Evolutionary conservation across 1,140 invertebrate species (phyloP).

Genomic region (Drosophila willistoni): DNA sequence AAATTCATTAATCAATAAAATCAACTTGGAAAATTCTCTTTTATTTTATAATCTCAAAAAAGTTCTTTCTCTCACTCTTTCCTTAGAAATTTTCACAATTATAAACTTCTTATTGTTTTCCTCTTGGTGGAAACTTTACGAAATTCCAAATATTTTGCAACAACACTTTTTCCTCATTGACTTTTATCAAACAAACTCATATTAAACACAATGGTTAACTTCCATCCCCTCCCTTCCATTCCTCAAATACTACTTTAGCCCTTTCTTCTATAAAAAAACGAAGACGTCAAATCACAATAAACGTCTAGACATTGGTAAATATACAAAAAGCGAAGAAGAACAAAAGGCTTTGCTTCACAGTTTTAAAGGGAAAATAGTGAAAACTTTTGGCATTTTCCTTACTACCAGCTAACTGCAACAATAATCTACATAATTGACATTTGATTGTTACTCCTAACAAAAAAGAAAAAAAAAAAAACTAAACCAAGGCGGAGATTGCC

Average conservation of each 20-base stretch:
- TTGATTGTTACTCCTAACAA: constrained; percentile 52
- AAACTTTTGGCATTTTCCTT: constrained; percentile 37
- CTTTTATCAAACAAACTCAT: neutral
- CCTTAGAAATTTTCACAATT: constrained; percentile 10
- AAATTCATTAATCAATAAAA: constrained; percentile 11
- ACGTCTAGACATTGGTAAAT: constrained; percentile 74
- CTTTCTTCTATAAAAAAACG: neutral
- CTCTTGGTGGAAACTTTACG: neutral
- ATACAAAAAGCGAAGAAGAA: constrained; percentile 46
- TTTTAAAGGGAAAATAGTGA: constrained; percentile 28
- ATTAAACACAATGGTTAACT: constrained; percentile 30
- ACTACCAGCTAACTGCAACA: constrained; percentile 46
- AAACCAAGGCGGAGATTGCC: constrained; percentile 16
- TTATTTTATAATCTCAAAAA: neutral
- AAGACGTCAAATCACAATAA: constrained; percentile 54
- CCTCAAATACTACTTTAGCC: neutral
- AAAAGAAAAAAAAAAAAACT: constrained; percentile 38
- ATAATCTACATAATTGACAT: constrained; percentile 68
- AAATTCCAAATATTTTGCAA: constrained; percentile 7
- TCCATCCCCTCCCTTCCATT: neutral
- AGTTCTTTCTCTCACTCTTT: neutral
- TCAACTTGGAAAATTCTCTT: neutral
- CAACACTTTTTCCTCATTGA: constrained; percentile 17
- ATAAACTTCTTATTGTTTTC: constrained; percentile 14
- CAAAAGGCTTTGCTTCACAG: constrained; percentile 30